Evolutionary conservation across 1,140 invertebrate species (phyloP), one percentile per base, ranked within the genome.

Genomic region (Plectrocnemia conspersa): DNA sequence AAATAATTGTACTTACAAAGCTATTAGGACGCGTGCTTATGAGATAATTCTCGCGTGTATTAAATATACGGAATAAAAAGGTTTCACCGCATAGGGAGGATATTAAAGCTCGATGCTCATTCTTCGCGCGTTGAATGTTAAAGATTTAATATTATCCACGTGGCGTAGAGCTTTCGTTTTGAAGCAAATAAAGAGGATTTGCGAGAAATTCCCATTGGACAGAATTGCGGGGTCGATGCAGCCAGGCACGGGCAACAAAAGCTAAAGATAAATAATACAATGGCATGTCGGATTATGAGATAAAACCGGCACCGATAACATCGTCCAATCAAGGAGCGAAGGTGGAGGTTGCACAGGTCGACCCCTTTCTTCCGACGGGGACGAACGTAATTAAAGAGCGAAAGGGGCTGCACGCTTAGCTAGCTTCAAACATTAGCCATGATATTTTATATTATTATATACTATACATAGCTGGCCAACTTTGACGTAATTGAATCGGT

Each of bases 191-290:
- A 35, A 50, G 29, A 18, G 32, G 47, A 35, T 50, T 35, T 50
- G 0, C 19, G 15, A 25, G 11, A 27, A 27, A 23, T 27, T 27
- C 45, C 15, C 23, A 27, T 27, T 42, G 21, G 18, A 42, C 40
- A 44, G 21, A 23, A 49, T 52, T 38, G 19, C 7, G 40, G 24
- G 46, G 19, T 15, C 21, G 46, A 15, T 21, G 53, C 46, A 52
- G 38, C 2, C 25, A 18, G n/a, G 21, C 6, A 18, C 52, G 22
- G 22, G 47, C 29, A 47, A 55, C 53, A 55, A 55, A 55, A 55
- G 53, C 44, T 25, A 16, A 38, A 45, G 55, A 57, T 46, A 57
- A 52, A 57, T 57, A 57, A 52, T 52, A 52, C 55, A 46, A 57
- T 52, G 42, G 47, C 46, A 24, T 50, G 55, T 52, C 55, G 47